Evolutionary conservation across 2,888 invertebrate species (phyloP).

Genomic region (Nasonovia ribisnigri): DNA sequence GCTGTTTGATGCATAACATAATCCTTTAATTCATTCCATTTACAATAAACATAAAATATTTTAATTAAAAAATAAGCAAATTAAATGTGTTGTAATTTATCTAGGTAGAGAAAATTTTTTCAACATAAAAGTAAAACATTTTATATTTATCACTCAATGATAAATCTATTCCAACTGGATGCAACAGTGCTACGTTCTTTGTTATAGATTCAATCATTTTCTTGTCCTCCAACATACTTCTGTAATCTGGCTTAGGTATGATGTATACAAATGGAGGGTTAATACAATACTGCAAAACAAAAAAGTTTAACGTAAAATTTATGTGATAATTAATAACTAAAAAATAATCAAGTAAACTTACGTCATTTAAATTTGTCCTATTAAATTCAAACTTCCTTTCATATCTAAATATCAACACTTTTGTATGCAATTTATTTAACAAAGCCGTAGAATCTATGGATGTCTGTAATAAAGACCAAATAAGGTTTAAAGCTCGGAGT

Average conservation of each 20-base stretch:
- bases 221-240: not conserved
- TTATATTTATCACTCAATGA: conserved; percentile 24
- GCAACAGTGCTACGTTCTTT: not conserved
- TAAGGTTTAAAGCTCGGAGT: not conserved
- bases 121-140: not conserved
- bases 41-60: not conserved
- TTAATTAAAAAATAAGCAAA: too few relatives aligned
- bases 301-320: not conserved
- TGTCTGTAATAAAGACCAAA: not conserved
- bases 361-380: not conserved
- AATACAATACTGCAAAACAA: conserved; percentile 12
- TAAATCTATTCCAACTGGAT: not conserved
- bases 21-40: not conserved
- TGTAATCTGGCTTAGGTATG: not conserved
- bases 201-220: not conserved
- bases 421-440: conserved; percentile 7
- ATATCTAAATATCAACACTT: not conserved
- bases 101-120: not conserved
- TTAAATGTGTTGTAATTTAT: not conserved
- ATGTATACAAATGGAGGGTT: not conserved
- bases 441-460: not conserved
- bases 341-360: not conserved
- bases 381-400: not conserved
- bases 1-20: not conserved
- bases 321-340: not conserved